Base-by-base conservation (phyloP, 2,888 invertebrate genomes). In the Dynastes tityus region DNA sequence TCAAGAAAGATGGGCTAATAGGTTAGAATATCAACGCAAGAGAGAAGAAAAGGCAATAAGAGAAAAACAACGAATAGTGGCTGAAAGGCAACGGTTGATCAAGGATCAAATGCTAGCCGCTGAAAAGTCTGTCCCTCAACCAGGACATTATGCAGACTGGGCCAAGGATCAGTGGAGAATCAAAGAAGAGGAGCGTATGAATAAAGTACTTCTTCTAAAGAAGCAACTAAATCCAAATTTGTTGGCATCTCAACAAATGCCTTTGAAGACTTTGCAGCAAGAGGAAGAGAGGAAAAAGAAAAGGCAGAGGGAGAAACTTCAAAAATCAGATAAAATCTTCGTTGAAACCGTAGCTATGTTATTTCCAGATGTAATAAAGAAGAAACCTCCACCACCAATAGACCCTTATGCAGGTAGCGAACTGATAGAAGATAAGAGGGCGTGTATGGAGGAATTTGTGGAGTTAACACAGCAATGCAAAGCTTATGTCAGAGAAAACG, bases 161-260 rank as follows among this genome's bases (percentile, higher is more conserved):
- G 87, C 89, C 4, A 86, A 90, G 84, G 91, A 91, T 80, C 90
- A 91, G 82, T 93, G 93, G 91, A 91, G 92, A 82, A 90, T 90
- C 80, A 91, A 93, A 82, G 92, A 94, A 84, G 90, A 93, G 70
- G 91, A 92, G 81, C 90, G 93, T 0, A 92, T 95, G 85, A 90
- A 93, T 87, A 86, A 90, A 86, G 89, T 93, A 80, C 90, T 95
- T 84, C 88, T 93, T 49, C 91, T 91, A 5, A 93, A 92, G 81
- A 93, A 93, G 83, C 90, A 92, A 82, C 89, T 94, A 49, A 91
- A 92, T 76, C 90, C 90, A 81, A 91, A 91, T 49, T 91, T 92
- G 80, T 85, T 94, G 11, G 90, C 92, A 80, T 91, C 90, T 83
- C 90, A 92, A 63, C 91, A 92, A 81, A 91, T 91, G 83, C 94